Percentiles rank a stretch among this genome's conserved stretches.
phyloP scores from a whole-genome alignment of 2,113 vertebrate species.

The Lontra canadensis region DNA sequence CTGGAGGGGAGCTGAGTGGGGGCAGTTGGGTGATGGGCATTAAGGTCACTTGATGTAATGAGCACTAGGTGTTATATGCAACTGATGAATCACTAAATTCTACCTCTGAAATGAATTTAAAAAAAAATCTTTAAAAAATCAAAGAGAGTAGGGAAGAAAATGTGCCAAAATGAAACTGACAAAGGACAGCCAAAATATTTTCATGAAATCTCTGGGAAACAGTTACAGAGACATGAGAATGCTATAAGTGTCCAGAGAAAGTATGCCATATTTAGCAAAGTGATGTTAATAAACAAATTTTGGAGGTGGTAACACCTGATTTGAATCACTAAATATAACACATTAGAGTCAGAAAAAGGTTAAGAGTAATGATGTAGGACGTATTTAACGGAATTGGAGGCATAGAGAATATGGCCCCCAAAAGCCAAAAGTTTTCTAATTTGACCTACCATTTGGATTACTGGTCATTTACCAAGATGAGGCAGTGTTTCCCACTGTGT shows the following conservation, averaged over 20 bases:
- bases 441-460: background rate
- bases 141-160: background rate
- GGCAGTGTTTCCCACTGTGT: background rate
- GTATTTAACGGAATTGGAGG: background rate
- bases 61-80: background rate
- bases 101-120: background rate
- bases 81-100: background rate
- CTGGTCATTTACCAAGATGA: background rate
- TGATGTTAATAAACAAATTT: background rate
- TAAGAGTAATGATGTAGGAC: background rate
- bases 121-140: background rate
- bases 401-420: background rate
- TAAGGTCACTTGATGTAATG: background rate
- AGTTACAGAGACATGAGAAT: background rate
- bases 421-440: background rate
- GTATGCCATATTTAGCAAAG: background rate
- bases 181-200: conserved; percentile 3
- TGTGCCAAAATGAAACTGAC: background rate
- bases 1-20: no score
- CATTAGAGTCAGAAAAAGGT: background rate
- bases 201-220: conserved; percentile 17
- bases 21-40: background rate
- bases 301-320: background rate
- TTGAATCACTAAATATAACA: background rate
- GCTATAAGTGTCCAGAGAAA: background rate